Base-by-base conservation (phyloP, 2,113 vertebrate genomes). In the Ceyx margarethae region DNA sequence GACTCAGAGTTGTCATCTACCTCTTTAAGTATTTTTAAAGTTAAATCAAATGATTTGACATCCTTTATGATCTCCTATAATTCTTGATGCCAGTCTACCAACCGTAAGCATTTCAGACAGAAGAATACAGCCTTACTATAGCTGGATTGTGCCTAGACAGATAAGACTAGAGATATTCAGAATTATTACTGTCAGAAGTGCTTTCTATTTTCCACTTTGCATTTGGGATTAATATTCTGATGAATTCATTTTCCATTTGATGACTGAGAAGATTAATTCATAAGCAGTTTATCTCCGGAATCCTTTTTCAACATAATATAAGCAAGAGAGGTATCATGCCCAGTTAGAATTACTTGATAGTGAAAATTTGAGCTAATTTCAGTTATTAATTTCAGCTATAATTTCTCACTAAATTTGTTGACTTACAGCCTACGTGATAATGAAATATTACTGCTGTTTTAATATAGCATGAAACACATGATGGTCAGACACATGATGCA, bases 391-490 rank as follows among this genome's bases (percentile, higher is more conserved):
- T 73, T 77, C 33, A 93, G 22, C 74, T 87, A 22, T 87, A 91
- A 86, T 91, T 94, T 93, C 94, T 95, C 75, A 92, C 67, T 94
- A 82, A 85, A 97, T 96, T 95, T 85, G 8, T 95, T 95, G 92
- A 86, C 75, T 97, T 95, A 94, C 85, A 97, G 90, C 81, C 68
- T 90, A 83, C 82, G 73, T 90, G 61, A 81, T 96, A 90, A 91
- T 96, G 95, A 95, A 81, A 58, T 85, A 90, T 87, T 89, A 94
- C 86, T 54, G 50, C 21, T 68, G 31, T 91, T 95, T 90, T 96
- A 96, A 96, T 96, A 91, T 96, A 90, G 40, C 94, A 84, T 15
- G 20, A 96, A 83, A 85, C 50, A 85, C 75, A 61, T 90, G 92
- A 94, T 90, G 77, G 35, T 60, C 79, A 82, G 93, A 92, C 72